Percentiles rank a stretch among this genome's conserved stretches.
These are phyloP conservation scores for Manis crassicaudata DNA, from an alignment of 2,797 vertebrate species.

Conservation along the genomic window DNA sequence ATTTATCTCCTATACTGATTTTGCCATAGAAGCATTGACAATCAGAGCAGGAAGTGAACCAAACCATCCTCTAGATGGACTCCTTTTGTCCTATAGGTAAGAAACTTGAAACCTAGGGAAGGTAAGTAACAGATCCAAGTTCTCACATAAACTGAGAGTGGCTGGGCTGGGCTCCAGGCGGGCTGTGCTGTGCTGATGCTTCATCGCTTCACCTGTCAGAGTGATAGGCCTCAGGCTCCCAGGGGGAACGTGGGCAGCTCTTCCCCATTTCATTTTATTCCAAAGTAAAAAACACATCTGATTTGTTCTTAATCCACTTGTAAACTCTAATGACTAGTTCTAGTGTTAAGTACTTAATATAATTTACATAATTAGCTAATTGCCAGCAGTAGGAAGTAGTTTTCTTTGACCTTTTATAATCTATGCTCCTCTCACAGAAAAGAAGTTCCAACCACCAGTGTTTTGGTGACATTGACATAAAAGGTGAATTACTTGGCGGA, in stretches of 20 bases:
- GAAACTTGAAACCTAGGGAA: background rate
- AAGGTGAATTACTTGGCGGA: conserved; percentile 18
- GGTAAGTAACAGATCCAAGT: no score
- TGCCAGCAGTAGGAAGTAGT: conserved; percentile 55
- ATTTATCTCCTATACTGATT: background rate
- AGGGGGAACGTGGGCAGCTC: background rate
- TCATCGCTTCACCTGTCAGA: background rate
- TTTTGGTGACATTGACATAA: background rate
- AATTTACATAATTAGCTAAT: conserved; percentile 70
- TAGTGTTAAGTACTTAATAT: conserved; percentile 49
- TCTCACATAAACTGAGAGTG: background rate
- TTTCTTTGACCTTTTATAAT: conserved; percentile 63
- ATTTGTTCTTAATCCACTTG: conserved; percentile 58
- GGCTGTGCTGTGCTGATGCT: fast-evolving
- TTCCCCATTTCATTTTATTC: conserved; percentile 63
- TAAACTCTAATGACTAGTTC: conserved; percentile 58
- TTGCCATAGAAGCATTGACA: background rate
- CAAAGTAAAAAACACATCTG: conserved; percentile 11
- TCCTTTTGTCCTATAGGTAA: background rate
- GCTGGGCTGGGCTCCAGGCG: background rate
- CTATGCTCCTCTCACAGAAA: background rate
- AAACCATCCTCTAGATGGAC: background rate
- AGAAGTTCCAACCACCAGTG: background rate
- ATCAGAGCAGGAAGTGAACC: background rate
- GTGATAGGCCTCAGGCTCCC: background rate